These are phyloP conservation scores for Callithrix jacchus DNA, from an alignment of 2,113 vertebrate species.

Conservation along the genomic window DNA sequence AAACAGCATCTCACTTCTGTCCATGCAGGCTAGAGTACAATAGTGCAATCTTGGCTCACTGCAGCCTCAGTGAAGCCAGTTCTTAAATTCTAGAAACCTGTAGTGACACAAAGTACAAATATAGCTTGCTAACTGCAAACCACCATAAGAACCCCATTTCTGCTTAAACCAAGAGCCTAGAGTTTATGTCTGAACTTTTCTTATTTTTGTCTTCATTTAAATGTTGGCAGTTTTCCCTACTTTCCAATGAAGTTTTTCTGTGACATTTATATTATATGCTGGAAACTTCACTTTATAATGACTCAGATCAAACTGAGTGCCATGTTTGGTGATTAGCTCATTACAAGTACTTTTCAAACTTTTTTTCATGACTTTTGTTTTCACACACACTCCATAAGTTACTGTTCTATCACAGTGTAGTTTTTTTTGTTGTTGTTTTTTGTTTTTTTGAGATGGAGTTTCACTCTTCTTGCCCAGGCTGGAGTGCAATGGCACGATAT, in stretches of 20 bases:
- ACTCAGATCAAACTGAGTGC: neutral
- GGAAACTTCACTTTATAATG: neutral
- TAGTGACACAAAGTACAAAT: neutral
- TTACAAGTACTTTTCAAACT: neutral
- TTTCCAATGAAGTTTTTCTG: neutral
- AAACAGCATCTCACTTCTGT: too few species aligned
- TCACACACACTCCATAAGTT: neutral
- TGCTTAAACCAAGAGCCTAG: neutral
- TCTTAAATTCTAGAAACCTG: neutral
- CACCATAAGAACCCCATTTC: conserved; percentile 7
- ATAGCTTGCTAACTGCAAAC: neutral
- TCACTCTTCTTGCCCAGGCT: too few species aligned
- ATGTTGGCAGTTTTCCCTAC: conserved; percentile 13
- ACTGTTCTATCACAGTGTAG: neutral
- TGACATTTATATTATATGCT: neutral
- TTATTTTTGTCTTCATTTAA: conserved; percentile 31
- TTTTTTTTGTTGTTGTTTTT: neutral
- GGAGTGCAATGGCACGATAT: too few species aligned
- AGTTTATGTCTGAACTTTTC: neutral
- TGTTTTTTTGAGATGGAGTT: too few species aligned
- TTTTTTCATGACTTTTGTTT: neutral
- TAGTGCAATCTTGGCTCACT: too few species aligned
- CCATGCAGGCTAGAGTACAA: too few species aligned
- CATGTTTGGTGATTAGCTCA: neutral
- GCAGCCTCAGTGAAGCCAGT: neutral